Conservation (phyloP, 2,888 invertebrate genomes). For the Toxonevra muliebris region DNA sequence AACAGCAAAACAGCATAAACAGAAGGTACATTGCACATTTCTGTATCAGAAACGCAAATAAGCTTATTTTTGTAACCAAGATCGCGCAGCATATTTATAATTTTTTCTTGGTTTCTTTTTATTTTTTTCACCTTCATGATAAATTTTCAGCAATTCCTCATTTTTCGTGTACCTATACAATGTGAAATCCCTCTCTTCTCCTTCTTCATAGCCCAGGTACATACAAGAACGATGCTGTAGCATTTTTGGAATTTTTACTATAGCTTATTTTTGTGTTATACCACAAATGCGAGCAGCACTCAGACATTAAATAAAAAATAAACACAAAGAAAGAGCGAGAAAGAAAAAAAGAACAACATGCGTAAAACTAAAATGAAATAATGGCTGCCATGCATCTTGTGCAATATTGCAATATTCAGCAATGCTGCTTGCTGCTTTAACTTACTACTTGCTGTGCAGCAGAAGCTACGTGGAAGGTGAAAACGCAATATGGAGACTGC, state of each 20-base stretch:
- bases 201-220: too few species aligned
- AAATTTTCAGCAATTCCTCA: conserved; percentile 12
- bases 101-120: too few species aligned
- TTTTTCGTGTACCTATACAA: not conserved
- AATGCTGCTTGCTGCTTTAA: too few species aligned
- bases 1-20: too few species aligned
- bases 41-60: too few species aligned
- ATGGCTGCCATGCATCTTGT: conserved; percentile 15
- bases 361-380: conserved; percentile 10
- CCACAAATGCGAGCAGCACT: not conserved
- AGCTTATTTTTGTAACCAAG: too few species aligned
- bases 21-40: too few species aligned
- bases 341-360: not conserved
- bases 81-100: too few species aligned
- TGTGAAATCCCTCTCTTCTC: too few species aligned
- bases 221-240: not conserved
- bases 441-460: too few species aligned
- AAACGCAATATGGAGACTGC: too few species aligned
- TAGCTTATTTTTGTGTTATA: not conserved
- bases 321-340: conserved; percentile 4
- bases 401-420: conserved; percentile 11
- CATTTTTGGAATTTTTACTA: not conserved
- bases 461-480: too few species aligned
- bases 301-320: not conserved
- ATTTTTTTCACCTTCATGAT: conserved; percentile 2